Evolutionary conservation across 2,797 vertebrate genomes (phyloP), one percentile per base, ranked within the genome.

Genomic region (Muscicapa comitata): DNA sequence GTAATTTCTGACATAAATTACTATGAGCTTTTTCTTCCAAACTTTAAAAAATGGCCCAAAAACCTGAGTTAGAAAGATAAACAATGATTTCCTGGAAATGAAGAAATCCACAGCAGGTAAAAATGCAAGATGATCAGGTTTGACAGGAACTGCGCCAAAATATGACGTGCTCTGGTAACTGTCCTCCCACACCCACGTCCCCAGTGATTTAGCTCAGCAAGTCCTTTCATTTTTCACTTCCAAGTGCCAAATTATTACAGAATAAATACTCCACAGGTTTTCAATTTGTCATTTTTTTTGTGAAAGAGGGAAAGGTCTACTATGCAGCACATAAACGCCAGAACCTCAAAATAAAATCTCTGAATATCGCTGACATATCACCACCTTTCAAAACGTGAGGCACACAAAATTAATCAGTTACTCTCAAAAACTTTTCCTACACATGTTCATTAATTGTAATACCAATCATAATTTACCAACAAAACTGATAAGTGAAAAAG

Each of bases 141-240:
- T 54, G 47, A 73, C 26, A 65, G 48, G 55, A 55, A 38, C 43
- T 21, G 47, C 0, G 0, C 18, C 42, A 43, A 57, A 43, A 29
- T 1, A 10, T 0, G 0, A 43, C 0, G 3, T 45, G 42, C 47
- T 79, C 75, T 53, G n/a, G 42, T 48, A 71, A 81, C 17, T 0
- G 0, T 47, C 33, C 15, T 17, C 29, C 38, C 57, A n/a, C 3
- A 8, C 0, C 35, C 35, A 3, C 13, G 18, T 9, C 37, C 24
- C n/a, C 63, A 38, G 35, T 8, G 57, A 85, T 55, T 81, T 5
- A 87, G 53, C 29, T 47, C 59, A 72, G 51, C 24, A 51, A 61
- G 37, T 5, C 51, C 50, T 38, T 68, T 31, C 40, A 58, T 63
- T 93, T 87, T 67, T 73, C 71, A 54, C 50, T 81, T 71, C 40